phyloP scores from a whole-genome alignment of 2,888 invertebrate genomes.

The Plagiodera versicolora region DNA sequence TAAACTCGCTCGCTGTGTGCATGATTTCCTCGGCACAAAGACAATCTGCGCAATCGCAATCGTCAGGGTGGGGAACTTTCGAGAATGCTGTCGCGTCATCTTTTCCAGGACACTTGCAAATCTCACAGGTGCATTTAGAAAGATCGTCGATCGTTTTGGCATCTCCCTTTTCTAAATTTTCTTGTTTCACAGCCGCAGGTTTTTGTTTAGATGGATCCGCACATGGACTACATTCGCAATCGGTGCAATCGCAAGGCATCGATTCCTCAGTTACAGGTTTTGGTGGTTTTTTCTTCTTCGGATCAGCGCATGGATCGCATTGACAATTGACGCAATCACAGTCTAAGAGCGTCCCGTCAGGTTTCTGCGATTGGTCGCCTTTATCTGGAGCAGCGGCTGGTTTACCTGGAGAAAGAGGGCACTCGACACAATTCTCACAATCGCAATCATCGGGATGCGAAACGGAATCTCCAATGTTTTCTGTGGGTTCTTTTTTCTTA shows the following conservation, averaged over 20 bases:
- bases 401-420: neutral
- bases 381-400: neutral
- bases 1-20: slow-evolving; percentile 9
- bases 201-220: slow-evolving; percentile 20
- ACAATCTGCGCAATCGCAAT: slow-evolving; percentile 17
- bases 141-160: neutral
- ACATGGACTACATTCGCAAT: slow-evolving; percentile 20
- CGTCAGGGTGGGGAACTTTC: slow-evolving; percentile 19
- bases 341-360: neutral
- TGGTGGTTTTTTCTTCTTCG: slow-evolving; percentile 18
- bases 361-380: neutral
- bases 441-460: slow-evolving; percentile 19
- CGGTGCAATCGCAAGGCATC: slow-evolving; percentile 13
- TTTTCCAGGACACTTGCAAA: slow-evolving; percentile 19
- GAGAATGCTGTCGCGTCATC: neutral
- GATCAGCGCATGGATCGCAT: slow-evolving; percentile 23
- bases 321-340: slow-evolving; percentile 24
- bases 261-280: slow-evolving; percentile 1
- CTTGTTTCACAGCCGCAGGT: neutral
- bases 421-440: slow-evolving; percentile 16
- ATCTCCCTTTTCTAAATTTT: slow-evolving; percentile 2
- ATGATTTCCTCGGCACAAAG: slow-evolving; percentile 1
- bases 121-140: slow-evolving; percentile 15
- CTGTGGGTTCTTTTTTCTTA: slow-evolving; percentile 5
- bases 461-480: neutral